Conservation (phyloP, 64 coral and sea anemone genomes). For the Stylophora pistillata region DNA sequence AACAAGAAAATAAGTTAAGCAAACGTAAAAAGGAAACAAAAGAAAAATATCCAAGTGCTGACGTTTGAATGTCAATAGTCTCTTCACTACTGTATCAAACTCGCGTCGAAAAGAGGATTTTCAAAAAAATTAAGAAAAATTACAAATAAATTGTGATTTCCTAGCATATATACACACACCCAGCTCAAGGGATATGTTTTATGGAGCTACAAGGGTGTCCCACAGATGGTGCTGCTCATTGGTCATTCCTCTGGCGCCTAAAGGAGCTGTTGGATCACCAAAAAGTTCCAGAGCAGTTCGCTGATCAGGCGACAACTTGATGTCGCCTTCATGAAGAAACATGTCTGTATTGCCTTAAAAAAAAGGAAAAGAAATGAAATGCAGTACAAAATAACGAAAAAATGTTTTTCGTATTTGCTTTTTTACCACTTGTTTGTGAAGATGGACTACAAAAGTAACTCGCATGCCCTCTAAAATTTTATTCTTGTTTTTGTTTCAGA, state of each 20-base stretch:
- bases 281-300: slow-evolving; percentile 51
- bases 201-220: slow-evolving; percentile 60
- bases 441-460: background rate
- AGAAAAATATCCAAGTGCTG: too few relatives aligned
- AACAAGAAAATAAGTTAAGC: too few relatives aligned
- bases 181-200: slow-evolving; percentile 55
- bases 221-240: slow-evolving; percentile 68
- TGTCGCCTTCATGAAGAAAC: slow-evolving; percentile 83
- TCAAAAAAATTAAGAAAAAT: too few relatives aligned
- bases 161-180: slow-evolving; percentile 13
- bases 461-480: too few relatives aligned
- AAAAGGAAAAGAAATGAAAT: background rate
- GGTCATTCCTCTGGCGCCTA: slow-evolving; percentile 63
- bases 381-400: too few relatives aligned
- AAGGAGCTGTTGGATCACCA: slow-evolving; percentile 58
- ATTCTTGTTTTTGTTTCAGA: too few relatives aligned
- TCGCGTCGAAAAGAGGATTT: too few relatives aligned
- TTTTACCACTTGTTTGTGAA: too few relatives aligned
- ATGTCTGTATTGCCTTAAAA: slow-evolving; percentile 60
- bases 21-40: too few relatives aligned
- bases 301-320: slow-evolving; percentile 57
- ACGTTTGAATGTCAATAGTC: too few relatives aligned
- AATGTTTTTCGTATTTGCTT: too few relatives aligned
- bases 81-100: too few relatives aligned
- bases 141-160: background rate